phyloP scores from a whole-genome alignment of 2,797 vertebrate species.

The Cryptoprocta ferox region DNA sequence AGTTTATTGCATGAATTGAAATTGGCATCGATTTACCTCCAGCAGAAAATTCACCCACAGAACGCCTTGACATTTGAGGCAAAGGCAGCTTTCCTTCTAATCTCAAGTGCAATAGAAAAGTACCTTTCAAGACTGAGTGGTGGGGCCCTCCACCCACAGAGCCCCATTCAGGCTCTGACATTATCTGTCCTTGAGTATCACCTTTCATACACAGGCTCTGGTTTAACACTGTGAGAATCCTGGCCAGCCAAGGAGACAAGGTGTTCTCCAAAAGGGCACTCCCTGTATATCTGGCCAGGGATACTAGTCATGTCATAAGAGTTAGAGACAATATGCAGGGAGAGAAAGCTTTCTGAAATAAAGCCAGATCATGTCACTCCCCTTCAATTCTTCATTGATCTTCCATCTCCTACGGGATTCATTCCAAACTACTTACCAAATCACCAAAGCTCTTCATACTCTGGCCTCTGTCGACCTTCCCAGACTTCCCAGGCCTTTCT shows the following conservation, averaged over 20 bases:
- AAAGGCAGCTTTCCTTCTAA: not conserved
- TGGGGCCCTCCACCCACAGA: not conserved
- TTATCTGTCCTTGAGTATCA: not conserved
- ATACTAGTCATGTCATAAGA: not conserved
- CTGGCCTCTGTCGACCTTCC: not conserved
- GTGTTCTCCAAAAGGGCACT: not conserved
- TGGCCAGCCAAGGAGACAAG: not conserved
- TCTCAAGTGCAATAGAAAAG: constrained; percentile 46
- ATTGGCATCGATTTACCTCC: constrained; percentile 48
- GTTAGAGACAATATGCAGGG: not conserved
- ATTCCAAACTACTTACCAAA: not conserved
- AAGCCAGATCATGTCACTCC: not conserved
- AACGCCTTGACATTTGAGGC: constrained; percentile 49
- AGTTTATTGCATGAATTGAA: constrained; percentile 59
- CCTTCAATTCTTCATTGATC: not conserved
- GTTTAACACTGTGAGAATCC: not conserved
- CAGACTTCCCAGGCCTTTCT: not conserved
- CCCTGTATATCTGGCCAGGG: not conserved
- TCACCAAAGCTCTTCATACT: not conserved
- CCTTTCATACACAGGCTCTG: not conserved
- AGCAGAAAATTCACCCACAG: constrained; percentile 49
- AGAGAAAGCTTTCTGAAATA: not conserved
- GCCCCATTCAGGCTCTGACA: not conserved
- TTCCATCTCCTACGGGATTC: not conserved
- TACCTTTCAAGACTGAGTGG: not conserved